phyloP scores from a whole-genome alignment of 2,113 vertebrate genomes.

The Cottus gobio region DNA sequence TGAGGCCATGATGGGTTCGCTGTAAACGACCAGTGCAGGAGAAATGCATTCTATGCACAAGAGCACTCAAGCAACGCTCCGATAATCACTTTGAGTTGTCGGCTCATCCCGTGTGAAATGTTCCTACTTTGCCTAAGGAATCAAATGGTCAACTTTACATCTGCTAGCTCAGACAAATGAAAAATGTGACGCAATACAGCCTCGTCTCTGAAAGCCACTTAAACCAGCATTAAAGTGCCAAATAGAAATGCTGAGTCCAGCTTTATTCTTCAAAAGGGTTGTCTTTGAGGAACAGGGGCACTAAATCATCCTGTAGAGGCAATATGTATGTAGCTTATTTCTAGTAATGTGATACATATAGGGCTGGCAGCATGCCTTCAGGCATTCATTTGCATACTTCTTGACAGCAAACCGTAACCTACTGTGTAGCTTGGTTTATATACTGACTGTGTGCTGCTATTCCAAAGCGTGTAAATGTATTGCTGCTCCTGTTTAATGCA shows the following conservation, averaged over 20 bases:
- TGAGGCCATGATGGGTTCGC: neutral
- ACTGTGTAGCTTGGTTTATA: conserved; percentile 45
- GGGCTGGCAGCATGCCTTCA: conserved; percentile 27
- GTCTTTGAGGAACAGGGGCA: conserved; percentile 48
- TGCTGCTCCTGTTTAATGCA: neutral
- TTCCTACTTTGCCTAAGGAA: conserved; percentile 18
- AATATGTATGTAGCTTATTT: conserved; percentile 41
- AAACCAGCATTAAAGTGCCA: conserved; percentile 50
- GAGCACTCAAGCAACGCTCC: neutral
- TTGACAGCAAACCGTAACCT: conserved; percentile 29
- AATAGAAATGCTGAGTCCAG: conserved; percentile 44
- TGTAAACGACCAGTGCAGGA: neutral
- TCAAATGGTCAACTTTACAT: conserved; percentile 38
- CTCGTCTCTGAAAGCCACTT: conserved; percentile 28
- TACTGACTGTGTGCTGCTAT: neutral
- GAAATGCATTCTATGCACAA: conserved; percentile 3
- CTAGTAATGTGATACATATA: conserved; percentile 19
- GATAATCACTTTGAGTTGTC: conserved; percentile 27
- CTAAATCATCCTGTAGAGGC: conserved; percentile 36
- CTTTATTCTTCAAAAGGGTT: conserved; percentile 47
- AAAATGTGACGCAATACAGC: conserved; percentile 29
- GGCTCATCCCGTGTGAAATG: conserved; percentile 13
- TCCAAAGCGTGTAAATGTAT: conserved; percentile 15
- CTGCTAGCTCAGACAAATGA: conserved; percentile 41
- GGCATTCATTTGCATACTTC: conserved; percentile 31